phyloP scores from a whole-genome alignment of 1,140 invertebrate species.

The Brachionus manjavacas region DNA sequence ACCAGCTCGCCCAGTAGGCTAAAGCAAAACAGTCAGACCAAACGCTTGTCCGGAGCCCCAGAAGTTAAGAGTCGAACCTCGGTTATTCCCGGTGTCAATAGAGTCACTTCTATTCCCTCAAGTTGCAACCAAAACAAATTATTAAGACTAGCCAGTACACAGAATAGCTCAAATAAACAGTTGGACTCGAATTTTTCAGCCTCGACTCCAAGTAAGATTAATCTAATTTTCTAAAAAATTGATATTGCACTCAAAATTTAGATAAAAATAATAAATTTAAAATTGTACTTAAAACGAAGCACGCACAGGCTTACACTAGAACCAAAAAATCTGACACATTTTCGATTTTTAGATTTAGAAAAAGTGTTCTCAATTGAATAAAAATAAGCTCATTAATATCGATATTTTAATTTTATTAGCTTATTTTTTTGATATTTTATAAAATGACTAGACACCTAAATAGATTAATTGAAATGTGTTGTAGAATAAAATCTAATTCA shows the following conservation, averaged over 20 bases:
- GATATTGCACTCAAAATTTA: background rate
- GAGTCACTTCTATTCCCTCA: background rate
- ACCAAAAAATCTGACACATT: background rate
- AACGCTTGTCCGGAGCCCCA: background rate
- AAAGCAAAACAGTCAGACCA: background rate
- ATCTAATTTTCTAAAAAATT: background rate
- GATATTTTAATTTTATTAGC: background rate
- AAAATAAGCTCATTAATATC: background rate
- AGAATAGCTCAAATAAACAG: background rate
- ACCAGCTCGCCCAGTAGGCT: background rate
- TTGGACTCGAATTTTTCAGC: background rate
- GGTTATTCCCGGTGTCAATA: background rate
- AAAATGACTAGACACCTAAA: background rate
- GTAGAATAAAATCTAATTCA: background rate
- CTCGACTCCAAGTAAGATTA: background rate
- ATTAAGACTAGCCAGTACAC: background rate
- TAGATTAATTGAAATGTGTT: background rate
- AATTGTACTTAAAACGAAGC: background rate
- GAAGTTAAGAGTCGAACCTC: background rate
- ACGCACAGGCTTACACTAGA: too few relatives aligned
- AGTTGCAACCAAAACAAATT: background rate
- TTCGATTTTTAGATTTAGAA: background rate
- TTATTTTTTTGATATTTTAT: background rate
- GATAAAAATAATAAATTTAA: background rate
- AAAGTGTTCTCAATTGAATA: background rate